Evolutionary conservation across 2,888 invertebrate species (phyloP), one percentile per base, ranked within the genome.

Genomic region (Brassicogethes aeneus): DNA sequence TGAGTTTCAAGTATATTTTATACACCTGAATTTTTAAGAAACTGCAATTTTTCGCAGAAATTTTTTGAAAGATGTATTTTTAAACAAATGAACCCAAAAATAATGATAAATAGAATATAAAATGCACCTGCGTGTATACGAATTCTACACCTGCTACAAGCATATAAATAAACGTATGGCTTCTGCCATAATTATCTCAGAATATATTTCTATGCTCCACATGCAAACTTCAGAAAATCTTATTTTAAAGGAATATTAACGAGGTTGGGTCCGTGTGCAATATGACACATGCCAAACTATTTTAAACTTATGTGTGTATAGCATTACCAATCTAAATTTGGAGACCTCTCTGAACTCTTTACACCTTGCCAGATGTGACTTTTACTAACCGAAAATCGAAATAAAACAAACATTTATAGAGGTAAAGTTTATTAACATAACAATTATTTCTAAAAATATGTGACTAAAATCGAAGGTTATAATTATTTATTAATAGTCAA

Each of bases 311-410:
- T 64, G 66, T 71, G 69, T 47, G 71, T 70, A 72, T 74, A 70
- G 68, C 71, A 72, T 75, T 73, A 73, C 74, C 64, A 56, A 54
- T 60, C 74, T 75, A 73, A 73, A 74, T 73, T 74, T 70, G 74
- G 74, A 61, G 55, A 54, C 56, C 52, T 44, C 43, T 36, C 38
- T 40, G 37, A 17, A 40, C 37, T 37, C 40, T 47, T 45, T 52
- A 48, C 48, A 57, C 55, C 55, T 62, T 56, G 57, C 58, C 56
- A 57, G 54, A 58, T 49, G 47, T 36, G 23, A 7, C 23, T 23
- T 23, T 37, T 30, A 17, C 16, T 29, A 38, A 38, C 38, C n/a
- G 29, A 17, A 16, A 35, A 17, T 5, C 10, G 5, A 23, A 23
- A 23, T 23, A 23, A 23, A 23, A 23, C 23, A 23, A 23, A 23